Conservation (phyloP, 2,113 vertebrate genomes). For the Cyanoderma ruficeps region DNA sequence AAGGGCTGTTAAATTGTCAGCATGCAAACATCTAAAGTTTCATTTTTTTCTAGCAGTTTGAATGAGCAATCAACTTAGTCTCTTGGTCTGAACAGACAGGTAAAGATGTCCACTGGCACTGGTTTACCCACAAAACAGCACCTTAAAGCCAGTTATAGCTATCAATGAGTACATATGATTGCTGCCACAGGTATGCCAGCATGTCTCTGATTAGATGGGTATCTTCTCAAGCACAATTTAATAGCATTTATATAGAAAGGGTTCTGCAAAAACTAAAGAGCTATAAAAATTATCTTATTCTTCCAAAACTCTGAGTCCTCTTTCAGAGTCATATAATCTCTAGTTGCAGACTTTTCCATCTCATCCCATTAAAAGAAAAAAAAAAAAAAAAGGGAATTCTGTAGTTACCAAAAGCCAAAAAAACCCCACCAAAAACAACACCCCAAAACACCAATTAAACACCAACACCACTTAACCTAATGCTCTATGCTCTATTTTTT, state of each 20-base stretch:
- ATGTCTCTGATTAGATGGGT: not conserved
- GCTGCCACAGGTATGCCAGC: not conserved
- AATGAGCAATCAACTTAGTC: not conserved
- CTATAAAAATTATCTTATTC: not conserved
- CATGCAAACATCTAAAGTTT: not conserved
- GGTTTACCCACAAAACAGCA: not conserved
- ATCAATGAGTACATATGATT: not conserved
- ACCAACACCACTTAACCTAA: not conserved
- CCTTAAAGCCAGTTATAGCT: not conserved
- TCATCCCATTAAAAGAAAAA: not conserved
- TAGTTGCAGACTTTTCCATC: not conserved
- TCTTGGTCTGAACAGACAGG: not conserved
- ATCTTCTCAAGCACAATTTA: not conserved
- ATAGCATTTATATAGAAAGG: not conserved
- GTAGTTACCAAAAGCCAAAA: not conserved
- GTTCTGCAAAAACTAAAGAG: not conserved
- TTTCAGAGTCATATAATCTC: not conserved
- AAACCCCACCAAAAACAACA: fast-evolving
- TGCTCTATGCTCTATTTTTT: not conserved
- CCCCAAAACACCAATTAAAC: not conserved
- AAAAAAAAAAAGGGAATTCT: not conserved
- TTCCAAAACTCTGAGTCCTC: not conserved
- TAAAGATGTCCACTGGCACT: not conserved
- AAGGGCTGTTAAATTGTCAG: not conserved
- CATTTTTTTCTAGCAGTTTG: not conserved